Evolutionary conservation across 2,888 invertebrate species (phyloP).

Genomic region (Lysandra coridon): DNA sequence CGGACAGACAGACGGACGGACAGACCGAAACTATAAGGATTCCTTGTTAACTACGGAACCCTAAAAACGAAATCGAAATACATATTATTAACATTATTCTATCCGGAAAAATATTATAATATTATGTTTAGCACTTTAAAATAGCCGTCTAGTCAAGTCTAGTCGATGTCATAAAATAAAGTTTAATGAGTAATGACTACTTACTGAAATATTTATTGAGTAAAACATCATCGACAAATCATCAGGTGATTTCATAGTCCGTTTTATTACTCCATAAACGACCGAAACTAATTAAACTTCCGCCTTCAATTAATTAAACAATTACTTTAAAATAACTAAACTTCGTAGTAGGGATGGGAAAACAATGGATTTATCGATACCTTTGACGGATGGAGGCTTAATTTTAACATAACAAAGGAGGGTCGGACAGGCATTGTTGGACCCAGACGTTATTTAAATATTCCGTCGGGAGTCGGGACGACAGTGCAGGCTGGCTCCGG

Average conservation of each 20-base stretch:
- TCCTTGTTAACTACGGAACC: too few species aligned
- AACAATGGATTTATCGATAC: conserved; percentile 47
- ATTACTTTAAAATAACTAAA: conserved; percentile 37
- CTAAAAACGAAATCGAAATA: not conserved
- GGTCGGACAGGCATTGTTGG: conserved; percentile 68
- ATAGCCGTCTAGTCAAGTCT: not conserved
- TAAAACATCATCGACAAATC: not conserved
- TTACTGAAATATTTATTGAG: not conserved
- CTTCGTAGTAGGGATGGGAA: conserved; percentile 43
- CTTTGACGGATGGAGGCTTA: conserved; percentile 53
- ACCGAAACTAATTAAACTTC: conserved; percentile 24
- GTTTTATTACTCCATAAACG: not conserved
- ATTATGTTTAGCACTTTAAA: not conserved
- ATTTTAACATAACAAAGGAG: conserved; percentile 70
- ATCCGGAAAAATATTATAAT: not conserved
- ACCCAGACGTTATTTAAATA: conserved; percentile 75
- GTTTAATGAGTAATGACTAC: not conserved
- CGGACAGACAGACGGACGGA: too few species aligned
- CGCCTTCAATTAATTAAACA: conserved; percentile 32
- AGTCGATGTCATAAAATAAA: not conserved
- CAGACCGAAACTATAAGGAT: too few species aligned
- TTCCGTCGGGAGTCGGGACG: conserved; percentile 48
- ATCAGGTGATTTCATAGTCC: not conserved
- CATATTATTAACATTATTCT: not conserved
- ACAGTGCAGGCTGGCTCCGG: conserved; percentile 52